These are phyloP conservation scores for Pygmarrhopalites habei DNA, from an alignment of 1,140 invertebrate species.

Conservation along the genomic window DNA sequence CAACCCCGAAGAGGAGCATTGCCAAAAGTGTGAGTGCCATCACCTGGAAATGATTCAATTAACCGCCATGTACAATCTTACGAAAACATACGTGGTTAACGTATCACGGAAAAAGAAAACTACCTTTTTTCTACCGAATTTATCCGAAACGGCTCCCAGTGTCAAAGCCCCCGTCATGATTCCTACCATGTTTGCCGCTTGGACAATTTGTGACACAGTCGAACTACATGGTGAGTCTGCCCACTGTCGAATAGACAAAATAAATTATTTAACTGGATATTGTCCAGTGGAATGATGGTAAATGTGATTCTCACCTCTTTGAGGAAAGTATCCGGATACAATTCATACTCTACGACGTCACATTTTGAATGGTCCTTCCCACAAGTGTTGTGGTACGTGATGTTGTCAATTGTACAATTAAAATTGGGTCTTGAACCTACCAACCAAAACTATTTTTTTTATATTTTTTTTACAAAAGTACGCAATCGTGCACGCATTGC, in stretches of 20 bases:
- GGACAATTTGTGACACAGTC: slow-evolving; percentile 1
- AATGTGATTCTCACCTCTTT: too few relatives aligned
- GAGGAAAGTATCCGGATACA: background rate
- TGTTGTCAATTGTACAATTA: background rate
- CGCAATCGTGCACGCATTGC: too few relatives aligned
- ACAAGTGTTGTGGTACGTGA: background rate
- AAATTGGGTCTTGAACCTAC: background rate
- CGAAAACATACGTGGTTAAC: too few relatives aligned
- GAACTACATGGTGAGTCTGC: background rate
- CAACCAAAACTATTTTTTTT: too few relatives aligned
- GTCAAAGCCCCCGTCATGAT: background rate
- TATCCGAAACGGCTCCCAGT: slow-evolving; percentile 9
- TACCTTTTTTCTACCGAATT: too few relatives aligned
- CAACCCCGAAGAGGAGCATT: slow-evolving; percentile 26
- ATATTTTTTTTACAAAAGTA: too few relatives aligned
- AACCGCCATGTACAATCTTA: too few relatives aligned
- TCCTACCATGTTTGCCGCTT: slow-evolving; percentile 14
- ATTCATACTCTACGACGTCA: background rate
- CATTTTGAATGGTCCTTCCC: background rate
- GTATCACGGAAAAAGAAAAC: too few relatives aligned
- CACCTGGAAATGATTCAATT: too few relatives aligned
- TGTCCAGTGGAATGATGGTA: too few relatives aligned
- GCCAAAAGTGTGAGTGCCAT: slow-evolving; percentile 29
- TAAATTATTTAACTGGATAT: too few relatives aligned
- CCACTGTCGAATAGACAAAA: too few relatives aligned